Evolutionary conservation across 1,140 invertebrate genomes (phyloP), one percentile per base, ranked within the genome.

Genomic region (Drosophila obscura): DNA sequence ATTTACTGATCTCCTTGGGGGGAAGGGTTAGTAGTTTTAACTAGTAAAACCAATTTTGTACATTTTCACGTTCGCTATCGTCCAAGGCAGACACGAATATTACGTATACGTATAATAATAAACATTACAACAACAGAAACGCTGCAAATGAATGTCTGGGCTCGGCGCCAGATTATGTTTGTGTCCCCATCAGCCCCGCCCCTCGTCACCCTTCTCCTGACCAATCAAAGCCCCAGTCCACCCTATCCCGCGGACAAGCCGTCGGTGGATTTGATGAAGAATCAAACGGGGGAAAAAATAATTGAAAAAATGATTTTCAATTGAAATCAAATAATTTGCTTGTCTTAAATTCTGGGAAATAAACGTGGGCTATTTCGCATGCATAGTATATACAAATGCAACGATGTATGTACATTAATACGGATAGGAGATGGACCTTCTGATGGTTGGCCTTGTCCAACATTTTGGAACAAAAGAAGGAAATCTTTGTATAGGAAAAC

Each of bases 51-150:
- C 57, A 51, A 16, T 28, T 52, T 41, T 31, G 44, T 56, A 24
- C 24, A 43, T 51, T 65, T 51, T 51, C 15, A 26, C 48, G 31
- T 69, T 58, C 53, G 28, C 53, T 31, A 48, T 60, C 39, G 41
- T 16, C 31, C 19, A 58, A 71, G 28, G 28, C 66, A 53, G 61
- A 53, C 64, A 56, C 60, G 57, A 63, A 88, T 87, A 87, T 87
- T 88, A 87, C 83, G 83, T 88, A 87, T 88, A 80, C 83, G 83
- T 79, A 68, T 79, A 80, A 76, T 83, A 88, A 83, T 80, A 88
- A 74, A 80, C 68, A 67, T 65, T 69, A 79, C 71, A 82, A 87
- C 63, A 82, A 68, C 78, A 76, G 52, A 53, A 41, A 44, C 46
- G 28, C 22, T 62, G 60, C 75, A 78, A 52, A 75, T 62, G 49